A percentile compares a stretch with the other conserved stretches of the same genome.
phyloP scores from a whole-genome alignment of 1,140 invertebrate species.

The Metopolophium dirhodum region DNA sequence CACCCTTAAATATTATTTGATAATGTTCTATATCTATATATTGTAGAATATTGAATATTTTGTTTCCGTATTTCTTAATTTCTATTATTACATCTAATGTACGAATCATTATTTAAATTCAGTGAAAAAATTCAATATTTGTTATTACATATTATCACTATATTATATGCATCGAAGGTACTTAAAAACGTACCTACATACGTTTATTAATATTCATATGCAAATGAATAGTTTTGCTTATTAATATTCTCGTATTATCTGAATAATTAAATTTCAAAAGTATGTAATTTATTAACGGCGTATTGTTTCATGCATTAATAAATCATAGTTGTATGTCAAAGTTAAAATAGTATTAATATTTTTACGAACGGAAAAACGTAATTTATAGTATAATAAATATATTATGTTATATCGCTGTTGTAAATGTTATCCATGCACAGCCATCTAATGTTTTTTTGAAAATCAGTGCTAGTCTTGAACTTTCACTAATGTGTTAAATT shows the following conservation, averaged over 20 bases:
- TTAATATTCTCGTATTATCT: neutral
- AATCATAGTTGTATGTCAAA: slow-evolving; percentile 21
- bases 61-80: neutral
- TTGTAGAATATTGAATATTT: neutral
- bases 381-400: slow-evolving; percentile 23
- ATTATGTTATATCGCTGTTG: neutral
- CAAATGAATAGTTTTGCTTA: neutral
- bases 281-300: neutral
- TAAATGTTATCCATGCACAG: neutral
- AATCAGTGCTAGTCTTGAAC: neutral
- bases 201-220: slow-evolving; percentile 7
- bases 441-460: neutral
- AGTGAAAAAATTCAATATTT: neutral
- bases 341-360: slow-evolving; percentile 1
- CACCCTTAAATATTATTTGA: neutral
- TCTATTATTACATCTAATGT: neutral
- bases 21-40: neutral
- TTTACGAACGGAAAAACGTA: neutral
- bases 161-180: neutral
- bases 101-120: neutral
- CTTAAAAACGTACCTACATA: neutral
- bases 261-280: slow-evolving; percentile 15
- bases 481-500: neutral
- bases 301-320: neutral
- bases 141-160: neutral